Evolutionary conservation across 2,797 vertebrate genomes (phyloP).

Genomic region (Geotrypetes seraphini): DNA sequence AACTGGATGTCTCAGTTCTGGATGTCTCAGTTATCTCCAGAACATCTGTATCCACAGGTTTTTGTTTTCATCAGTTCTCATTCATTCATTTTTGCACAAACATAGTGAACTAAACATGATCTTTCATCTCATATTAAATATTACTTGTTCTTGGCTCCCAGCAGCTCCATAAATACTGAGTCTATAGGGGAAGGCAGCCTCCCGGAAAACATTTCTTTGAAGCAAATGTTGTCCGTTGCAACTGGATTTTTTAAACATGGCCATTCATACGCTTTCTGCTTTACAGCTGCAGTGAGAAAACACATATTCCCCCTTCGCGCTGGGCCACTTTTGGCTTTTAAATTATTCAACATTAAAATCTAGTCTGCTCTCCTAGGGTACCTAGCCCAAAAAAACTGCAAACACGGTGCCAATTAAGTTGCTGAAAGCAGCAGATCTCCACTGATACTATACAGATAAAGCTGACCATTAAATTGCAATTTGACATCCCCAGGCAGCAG

Average conservation of each 20-base stretch:
- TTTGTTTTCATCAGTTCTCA: no score
- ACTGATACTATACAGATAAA: constrained; percentile 54
- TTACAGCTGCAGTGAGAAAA: not conserved
- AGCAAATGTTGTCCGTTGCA: not conserved
- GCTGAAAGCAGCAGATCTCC: constrained; percentile 58
- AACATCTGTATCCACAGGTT: no score
- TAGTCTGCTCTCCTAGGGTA: not conserved
- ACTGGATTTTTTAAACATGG: not conserved
- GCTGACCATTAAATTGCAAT: constrained; percentile 78
- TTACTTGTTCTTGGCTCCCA: no score
- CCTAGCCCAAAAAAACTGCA: constrained; percentile 17
- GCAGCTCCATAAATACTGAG: no score
- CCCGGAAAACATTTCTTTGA: no score
- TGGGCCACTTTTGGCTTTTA: not conserved
- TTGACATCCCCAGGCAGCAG: constrained; percentile 60
- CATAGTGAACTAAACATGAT: no score
- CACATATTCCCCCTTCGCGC: not conserved
- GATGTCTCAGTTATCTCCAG: no score
- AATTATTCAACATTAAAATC: constrained; percentile 24
- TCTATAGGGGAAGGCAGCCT: no score
- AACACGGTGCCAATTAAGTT: constrained; percentile 47
- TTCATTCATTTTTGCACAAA: no score
- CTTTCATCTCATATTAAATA: no score
- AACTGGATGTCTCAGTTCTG: no score
- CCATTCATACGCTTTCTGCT: not conserved